Evolutionary conservation across 2,797 vertebrate genomes (phyloP).

Genomic region (Eutrigla gurnardus): DNA sequence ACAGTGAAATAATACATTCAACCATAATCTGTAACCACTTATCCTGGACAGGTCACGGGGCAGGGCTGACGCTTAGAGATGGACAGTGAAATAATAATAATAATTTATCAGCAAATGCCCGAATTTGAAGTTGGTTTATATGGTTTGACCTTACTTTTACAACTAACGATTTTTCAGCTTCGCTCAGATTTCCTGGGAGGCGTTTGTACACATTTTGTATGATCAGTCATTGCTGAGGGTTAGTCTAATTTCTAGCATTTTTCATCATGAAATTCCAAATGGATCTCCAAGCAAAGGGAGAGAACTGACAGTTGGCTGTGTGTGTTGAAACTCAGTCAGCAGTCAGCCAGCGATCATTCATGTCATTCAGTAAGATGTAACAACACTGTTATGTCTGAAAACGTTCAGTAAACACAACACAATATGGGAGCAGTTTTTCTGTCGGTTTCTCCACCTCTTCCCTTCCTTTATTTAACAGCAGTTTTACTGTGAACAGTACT

Average conservation of each 20-base stretch:
- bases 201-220: not conserved
- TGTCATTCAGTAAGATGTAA: constrained; percentile 46
- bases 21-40: no score
- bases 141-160: not conserved
- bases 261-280: not conserved
- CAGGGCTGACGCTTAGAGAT: no score
- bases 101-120: not conserved
- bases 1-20: no score
- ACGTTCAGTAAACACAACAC: no score
- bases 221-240: not conserved
- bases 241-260: not conserved
- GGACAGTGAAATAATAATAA: no score
- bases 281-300: not conserved
- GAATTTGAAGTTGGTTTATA: not conserved
- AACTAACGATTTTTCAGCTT: not conserved
- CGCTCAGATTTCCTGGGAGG: not conserved
- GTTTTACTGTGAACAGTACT: constrained; percentile 1
- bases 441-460: constrained; percentile 9
- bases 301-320: constrained; percentile 22
- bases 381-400: no score
- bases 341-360: constrained; percentile 4
- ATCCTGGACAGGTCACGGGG: no score
- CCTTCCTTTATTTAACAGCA: constrained; percentile 4
- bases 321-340: constrained; percentile 20
- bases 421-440: constrained; percentile 1